Percentiles rank a stretch among this genome's conserved stretches.
phyloP scores from a whole-genome alignment of 64 coral and sea anemone genomes.

The Acropora yongei region DNA sequence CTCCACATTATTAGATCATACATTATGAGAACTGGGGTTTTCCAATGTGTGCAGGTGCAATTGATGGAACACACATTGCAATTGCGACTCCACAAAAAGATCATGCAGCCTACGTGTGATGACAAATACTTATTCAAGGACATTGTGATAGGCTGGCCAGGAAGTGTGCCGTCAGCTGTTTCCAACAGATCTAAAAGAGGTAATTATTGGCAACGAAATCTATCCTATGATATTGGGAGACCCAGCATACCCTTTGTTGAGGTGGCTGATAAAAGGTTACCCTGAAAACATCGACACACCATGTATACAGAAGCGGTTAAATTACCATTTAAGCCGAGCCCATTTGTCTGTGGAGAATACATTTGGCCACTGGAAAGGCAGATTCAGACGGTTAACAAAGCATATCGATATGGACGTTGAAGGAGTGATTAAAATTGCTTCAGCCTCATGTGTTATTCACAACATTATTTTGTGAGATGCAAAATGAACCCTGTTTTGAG shows the following conservation, averaged over 20 bases:
- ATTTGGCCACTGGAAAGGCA: constrained; percentile 73
- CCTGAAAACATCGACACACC: neutral
- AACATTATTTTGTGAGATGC: constrained; percentile 65
- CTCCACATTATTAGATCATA: constrained; percentile 18
- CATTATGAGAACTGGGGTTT: too few relatives aligned
- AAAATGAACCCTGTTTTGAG: constrained; percentile 33
- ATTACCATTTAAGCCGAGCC: neutral
- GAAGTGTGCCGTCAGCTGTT: constrained; percentile 19
- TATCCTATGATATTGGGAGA: neutral
- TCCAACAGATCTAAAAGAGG: neutral
- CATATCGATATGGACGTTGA: constrained; percentile 45
- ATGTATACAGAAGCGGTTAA: neutral
- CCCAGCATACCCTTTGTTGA: neutral
- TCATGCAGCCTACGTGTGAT: neutral
- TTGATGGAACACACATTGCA: too few relatives aligned
- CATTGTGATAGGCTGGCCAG: constrained; percentile 37
- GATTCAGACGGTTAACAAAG: constrained; percentile 64
- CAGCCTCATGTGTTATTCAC: constrained; percentile 75
- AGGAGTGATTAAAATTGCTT: constrained; percentile 8
- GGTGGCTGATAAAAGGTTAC: constrained; percentile 43
- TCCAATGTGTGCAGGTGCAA: neutral
- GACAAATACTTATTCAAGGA: neutral
- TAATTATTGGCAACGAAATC: neutral
- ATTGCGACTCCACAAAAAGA: too few relatives aligned
- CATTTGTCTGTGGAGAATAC: neutral